These are phyloP conservation scores for Falco columbarius DNA, from an alignment of 2,797 vertebrate species.

Conservation along the genomic window DNA sequence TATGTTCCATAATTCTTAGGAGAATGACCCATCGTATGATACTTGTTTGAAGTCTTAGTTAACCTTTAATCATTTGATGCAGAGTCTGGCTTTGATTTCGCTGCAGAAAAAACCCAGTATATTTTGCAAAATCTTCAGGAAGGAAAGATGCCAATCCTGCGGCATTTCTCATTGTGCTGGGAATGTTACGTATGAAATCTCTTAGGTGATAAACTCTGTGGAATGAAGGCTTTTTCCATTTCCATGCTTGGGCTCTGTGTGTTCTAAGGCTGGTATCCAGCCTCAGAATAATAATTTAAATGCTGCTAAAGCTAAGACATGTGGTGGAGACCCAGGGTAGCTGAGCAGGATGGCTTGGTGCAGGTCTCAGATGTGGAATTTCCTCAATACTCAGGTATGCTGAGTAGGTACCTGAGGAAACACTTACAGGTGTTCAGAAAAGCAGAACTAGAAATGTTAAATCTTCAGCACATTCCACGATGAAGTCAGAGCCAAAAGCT, in stretches of 20 bases:
- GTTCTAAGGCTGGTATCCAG: background rate
- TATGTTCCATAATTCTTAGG: background rate
- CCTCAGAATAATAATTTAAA: rapidly evolving
- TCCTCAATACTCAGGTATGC: rapidly evolving
- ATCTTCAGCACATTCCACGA: background rate
- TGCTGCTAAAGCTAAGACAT: rapidly evolving
- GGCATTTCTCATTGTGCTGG: background rate
- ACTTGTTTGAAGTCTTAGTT: conserved; percentile 55
- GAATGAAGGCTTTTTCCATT: background rate
- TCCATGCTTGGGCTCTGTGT: background rate
- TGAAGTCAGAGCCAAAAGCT: background rate
- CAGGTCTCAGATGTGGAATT: rapidly evolving
- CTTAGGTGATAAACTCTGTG: background rate
- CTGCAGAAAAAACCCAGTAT: background rate
- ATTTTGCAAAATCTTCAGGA: background rate
- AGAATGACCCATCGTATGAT: background rate
- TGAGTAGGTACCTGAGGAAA: background rate
- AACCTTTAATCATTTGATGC: conserved; percentile 45
- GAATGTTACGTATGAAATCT: background rate
- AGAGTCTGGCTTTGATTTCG: conserved; percentile 49
- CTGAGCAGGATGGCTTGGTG: rapidly evolving
- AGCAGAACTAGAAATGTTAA: background rate
- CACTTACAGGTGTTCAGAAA: background rate
- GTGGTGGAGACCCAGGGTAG: background rate
- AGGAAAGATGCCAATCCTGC: background rate